Percentiles rank a stretch among this genome's conserved stretches.
These are phyloP conservation scores for Leucophenga varia DNA, from an alignment of 1,140 invertebrate species.

Conservation along the genomic window DNA sequence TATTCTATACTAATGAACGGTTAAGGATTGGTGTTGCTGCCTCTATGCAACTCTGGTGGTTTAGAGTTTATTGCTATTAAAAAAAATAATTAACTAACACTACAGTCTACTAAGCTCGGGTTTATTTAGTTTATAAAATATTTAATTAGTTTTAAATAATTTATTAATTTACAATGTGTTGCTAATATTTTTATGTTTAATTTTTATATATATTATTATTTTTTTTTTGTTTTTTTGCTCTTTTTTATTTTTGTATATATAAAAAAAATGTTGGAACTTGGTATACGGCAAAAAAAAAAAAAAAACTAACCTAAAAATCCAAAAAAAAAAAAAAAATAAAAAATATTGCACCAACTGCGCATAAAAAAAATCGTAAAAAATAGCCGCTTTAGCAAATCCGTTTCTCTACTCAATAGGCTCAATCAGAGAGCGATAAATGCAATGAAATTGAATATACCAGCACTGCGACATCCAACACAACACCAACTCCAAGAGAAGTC, in stretches of 20 bases:
- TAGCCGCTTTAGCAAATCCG: conserved; percentile 55
- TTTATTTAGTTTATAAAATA: too few species aligned
- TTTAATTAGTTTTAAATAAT: too few species aligned
- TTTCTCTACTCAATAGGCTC: conserved; percentile 56
- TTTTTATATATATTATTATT: conserved; percentile 13
- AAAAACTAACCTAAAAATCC: conserved; percentile 20
- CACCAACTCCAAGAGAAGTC: conserved; percentile 1
- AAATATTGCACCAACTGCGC: conserved; percentile 13
- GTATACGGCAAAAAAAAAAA: conserved; percentile 31
- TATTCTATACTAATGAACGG: too few species aligned
- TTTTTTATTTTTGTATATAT: conserved; percentile 31
- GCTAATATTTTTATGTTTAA: conserved; percentile 6
- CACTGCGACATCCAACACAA: conserved; percentile 26
- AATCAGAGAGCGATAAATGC: conserved; percentile 54
- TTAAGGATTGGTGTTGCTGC: too few species aligned
- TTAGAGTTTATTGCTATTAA: too few species aligned
- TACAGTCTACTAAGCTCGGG: too few species aligned
- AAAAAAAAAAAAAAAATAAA: conserved; percentile 10
- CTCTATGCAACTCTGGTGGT: too few species aligned
- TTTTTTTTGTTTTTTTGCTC: conserved; percentile 19
- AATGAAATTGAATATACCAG: conserved; percentile 52
- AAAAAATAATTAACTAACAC: too few species aligned
- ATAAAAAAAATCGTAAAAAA: conserved; percentile 18
- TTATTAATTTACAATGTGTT: too few species aligned
- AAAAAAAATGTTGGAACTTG: conserved; percentile 23